Percentiles rank a stretch among this genome's conserved stretches.
Evolutionary conservation across 2,797 vertebrate species (phyloP).

Genomic region (Etheostoma perlongum): DNA sequence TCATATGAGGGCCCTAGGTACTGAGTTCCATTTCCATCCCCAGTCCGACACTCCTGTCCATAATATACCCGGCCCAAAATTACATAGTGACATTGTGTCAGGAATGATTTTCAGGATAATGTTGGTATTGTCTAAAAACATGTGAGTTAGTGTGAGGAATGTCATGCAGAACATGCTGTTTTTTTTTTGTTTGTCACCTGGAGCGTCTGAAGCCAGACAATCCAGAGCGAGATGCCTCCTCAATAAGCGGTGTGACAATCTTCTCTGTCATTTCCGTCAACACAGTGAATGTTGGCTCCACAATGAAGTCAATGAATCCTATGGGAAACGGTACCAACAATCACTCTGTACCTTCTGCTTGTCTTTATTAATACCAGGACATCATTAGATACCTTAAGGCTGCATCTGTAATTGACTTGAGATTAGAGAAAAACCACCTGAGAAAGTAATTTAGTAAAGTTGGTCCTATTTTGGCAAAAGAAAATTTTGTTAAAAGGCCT

Average conservation of each 20-base stretch:
- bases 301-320: conserved; percentile 98
- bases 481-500: too few relatives aligned
- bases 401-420: too few relatives aligned
- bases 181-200: conserved; percentile 82
- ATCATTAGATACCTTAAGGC: not conserved
- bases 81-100: too few relatives aligned
- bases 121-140: not conserved
- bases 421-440: too few relatives aligned
- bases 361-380: not conserved
- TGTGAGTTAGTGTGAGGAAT: not conserved
- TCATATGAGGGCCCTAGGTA: too few relatives aligned
- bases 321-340: conserved; percentile 24
- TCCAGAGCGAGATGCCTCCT: conserved; percentile 87
- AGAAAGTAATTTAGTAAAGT: too few relatives aligned
- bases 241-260: conserved; percentile 91
- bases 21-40: too few relatives aligned
- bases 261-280: conserved; percentile 94
- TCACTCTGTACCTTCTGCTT: not conserved
- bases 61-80: too few relatives aligned
- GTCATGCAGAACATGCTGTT: not conserved
- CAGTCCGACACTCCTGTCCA: too few relatives aligned
- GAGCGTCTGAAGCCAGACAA: conserved; percentile 85
- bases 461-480: too few relatives aligned
- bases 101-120: not conserved
- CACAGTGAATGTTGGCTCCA: conserved; percentile 96